These are phyloP conservation scores for Oxytorus armatus DNA, from an alignment of 2,888 invertebrate genomes.

Conservation along the genomic window DNA sequence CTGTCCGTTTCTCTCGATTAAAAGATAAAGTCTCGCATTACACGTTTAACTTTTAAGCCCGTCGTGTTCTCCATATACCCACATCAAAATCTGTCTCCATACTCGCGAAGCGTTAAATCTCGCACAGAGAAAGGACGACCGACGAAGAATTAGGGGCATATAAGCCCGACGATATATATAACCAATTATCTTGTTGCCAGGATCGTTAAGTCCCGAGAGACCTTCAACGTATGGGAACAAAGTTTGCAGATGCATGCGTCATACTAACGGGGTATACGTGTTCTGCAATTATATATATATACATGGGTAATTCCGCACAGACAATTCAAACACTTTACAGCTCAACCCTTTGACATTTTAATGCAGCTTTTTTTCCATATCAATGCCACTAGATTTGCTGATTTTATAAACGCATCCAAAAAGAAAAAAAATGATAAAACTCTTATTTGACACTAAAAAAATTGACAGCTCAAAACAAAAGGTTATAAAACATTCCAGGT, in stretches of 20 bases:
- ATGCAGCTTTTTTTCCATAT: too few species aligned
- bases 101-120: neutral
- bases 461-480: too few species aligned
- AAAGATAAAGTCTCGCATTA: slow-evolving; percentile 39
- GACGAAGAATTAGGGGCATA: slow-evolving; percentile 27
- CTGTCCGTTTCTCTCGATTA: slow-evolving; percentile 27
- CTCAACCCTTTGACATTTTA: too few species aligned
- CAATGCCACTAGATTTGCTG: too few species aligned
- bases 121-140: slow-evolving; percentile 6
- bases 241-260: slow-evolving; percentile 36
- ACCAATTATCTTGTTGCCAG: slow-evolving; percentile 53
- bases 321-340: too few species aligned
- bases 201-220: slow-evolving; percentile 38
- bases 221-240: slow-evolving; percentile 45
- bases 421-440: too few species aligned
- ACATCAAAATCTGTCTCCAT: slow-evolving; percentile 11
- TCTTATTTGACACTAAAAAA: too few species aligned
- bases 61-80: neutral
- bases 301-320: neutral
- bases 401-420: too few species aligned
- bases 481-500: too few species aligned
- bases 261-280: slow-evolving; percentile 18
- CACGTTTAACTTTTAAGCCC: neutral
- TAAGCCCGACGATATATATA: slow-evolving; percentile 51
- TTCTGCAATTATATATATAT: slow-evolving; percentile 9